These are phyloP conservation scores for Delia radicum DNA, from an alignment of 1,140 invertebrate species.

Conservation along the genomic window DNA sequence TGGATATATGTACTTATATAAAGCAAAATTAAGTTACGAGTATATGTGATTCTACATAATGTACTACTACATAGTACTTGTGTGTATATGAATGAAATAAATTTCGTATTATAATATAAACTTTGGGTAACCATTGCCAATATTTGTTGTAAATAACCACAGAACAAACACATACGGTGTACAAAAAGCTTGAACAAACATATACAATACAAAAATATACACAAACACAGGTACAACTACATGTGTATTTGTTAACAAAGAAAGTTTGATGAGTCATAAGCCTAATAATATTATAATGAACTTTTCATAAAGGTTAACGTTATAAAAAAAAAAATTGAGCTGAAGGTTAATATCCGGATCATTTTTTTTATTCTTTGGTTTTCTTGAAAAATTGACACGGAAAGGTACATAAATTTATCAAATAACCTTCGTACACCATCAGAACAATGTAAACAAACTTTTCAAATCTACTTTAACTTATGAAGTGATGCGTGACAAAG, in stretches of 20 bases:
- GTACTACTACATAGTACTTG: background rate
- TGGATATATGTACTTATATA: background rate
- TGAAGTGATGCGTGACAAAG: slow-evolving; percentile 14
- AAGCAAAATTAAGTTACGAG: background rate
- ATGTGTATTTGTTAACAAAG: too few relatives aligned
- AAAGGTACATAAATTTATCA: too few relatives aligned
- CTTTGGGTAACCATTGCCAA: background rate
- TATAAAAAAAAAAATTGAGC: too few relatives aligned
- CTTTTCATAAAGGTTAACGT: too few relatives aligned
- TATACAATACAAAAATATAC: background rate
- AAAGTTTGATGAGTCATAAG: too few relatives aligned
- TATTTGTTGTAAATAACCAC: background rate
- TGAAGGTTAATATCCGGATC: too few relatives aligned
- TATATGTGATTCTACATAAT: too few relatives aligned
- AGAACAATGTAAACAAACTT: slow-evolving; percentile 8
- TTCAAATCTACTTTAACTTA: slow-evolving; percentile 17
- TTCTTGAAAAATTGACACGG: too few relatives aligned
- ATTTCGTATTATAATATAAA: background rate
- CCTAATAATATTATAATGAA: too few relatives aligned
- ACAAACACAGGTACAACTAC: background rate
- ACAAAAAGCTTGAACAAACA: background rate
- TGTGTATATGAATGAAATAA: background rate
- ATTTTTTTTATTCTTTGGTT: too few relatives aligned
- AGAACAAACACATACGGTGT: background rate
- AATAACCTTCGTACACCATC: background rate